Evolutionary conservation across 2,797 vertebrate genomes (phyloP).

Genomic region (Hirundo rustica): DNA sequence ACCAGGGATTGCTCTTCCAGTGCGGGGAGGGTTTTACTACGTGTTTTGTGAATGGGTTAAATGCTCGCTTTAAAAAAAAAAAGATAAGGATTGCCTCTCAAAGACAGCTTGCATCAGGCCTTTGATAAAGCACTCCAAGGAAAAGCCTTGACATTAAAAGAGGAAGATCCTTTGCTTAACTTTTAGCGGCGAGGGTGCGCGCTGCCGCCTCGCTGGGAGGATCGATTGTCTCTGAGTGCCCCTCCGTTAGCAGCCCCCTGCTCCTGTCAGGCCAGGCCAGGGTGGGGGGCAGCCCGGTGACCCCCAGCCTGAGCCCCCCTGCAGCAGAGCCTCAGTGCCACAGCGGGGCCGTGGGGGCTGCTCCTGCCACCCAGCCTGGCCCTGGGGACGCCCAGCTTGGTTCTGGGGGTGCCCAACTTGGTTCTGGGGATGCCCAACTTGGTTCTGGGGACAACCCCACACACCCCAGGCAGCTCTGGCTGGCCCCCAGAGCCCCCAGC

Average conservation of each 20-base stretch:
- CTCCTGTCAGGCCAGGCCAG: not conserved
- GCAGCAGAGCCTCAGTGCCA: fast-evolving
- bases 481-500: fast-evolving
- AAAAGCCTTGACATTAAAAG: conserved; percentile 57
- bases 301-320: not conserved
- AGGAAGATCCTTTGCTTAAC: conserved; percentile 46
- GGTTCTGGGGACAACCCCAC: not conserved
- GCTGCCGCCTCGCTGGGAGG: not conserved
- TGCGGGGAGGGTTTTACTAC: fast-evolving
- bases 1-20: not conserved
- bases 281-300: fast-evolving
- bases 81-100: not conserved
- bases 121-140: conserved; percentile 25
- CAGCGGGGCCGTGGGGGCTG: fast-evolving
- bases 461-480: not conserved
- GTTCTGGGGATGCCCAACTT: not conserved
- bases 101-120: conserved; percentile 33
- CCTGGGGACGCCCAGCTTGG: not conserved
- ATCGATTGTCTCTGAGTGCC: not conserved
- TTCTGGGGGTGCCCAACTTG: not conserved
- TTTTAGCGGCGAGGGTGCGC: not conserved
- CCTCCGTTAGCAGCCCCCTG: not conserved
- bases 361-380: fast-evolving
- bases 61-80: not conserved
- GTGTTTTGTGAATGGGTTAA: not conserved